phyloP scores from a whole-genome alignment of 2,888 invertebrate genomes.

The Caenorhabditis sinica region DNA sequence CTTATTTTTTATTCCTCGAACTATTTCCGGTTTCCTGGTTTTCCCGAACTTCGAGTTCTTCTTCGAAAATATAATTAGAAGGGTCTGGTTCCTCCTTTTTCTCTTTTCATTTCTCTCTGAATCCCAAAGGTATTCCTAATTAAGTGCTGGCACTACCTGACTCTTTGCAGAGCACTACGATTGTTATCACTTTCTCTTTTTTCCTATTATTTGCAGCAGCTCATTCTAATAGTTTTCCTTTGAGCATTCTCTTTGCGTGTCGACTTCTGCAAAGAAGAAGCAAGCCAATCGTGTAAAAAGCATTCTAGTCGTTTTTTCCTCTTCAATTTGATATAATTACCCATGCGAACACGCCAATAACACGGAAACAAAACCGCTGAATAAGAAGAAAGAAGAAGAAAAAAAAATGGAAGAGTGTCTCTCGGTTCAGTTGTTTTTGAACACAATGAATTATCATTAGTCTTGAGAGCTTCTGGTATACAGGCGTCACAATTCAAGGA shows the following conservation, averaged over 20 bases:
- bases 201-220: conserved; percentile 30
- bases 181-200: conserved; percentile 23
- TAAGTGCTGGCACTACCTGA: conserved; percentile 29
- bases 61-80: conserved; percentile 34
- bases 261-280: conserved; percentile 41
- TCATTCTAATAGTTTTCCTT: conserved; percentile 11
- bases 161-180: conserved; percentile 13
- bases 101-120: background rate
- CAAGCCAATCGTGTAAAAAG: conserved; percentile 57
- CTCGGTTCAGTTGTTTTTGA: conserved; percentile 40
- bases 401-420: background rate
- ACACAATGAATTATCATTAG: conserved; percentile 43
- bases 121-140: conserved; percentile 37
- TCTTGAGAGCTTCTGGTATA: conserved; percentile 21
- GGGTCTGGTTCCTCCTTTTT: conserved; percentile 5
- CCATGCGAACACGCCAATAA: conserved; percentile 61
- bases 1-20: conserved; percentile 3
- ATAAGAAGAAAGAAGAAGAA: background rate
- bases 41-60: background rate
- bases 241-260: conserved; percentile 9
- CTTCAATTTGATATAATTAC: conserved; percentile 61
- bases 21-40: background rate
- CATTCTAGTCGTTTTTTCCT: conserved; percentile 27
- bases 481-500: background rate
- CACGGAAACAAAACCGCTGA: conserved; percentile 52